phyloP scores from a whole-genome alignment of 2,113 vertebrate species.

The Notiomystis cincta region DNA sequence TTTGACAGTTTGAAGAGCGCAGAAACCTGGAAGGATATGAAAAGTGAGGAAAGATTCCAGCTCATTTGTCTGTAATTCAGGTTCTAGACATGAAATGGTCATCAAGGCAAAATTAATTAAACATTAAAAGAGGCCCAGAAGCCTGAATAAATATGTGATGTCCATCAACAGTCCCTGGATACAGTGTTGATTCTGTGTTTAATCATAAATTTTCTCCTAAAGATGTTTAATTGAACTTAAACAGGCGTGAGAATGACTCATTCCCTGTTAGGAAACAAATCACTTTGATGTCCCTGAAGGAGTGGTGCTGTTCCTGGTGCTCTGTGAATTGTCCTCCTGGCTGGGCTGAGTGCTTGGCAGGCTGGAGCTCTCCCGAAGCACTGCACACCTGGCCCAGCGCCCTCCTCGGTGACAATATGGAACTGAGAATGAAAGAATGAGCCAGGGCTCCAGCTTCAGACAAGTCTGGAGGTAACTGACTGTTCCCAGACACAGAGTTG shows the following conservation, averaged over 20 bases:
- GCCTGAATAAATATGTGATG: neutral
- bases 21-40: neutral
- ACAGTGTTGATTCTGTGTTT: neutral
- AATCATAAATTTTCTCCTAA: neutral
- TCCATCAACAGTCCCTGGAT: neutral
- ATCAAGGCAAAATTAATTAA: neutral
- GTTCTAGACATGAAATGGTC: neutral
- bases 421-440: neutral
- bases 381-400: neutral
- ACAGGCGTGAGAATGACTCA: neutral
- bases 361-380: neutral
- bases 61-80: neutral
- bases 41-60: neutral
- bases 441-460: neutral
- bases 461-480: neutral
- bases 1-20: neutral
- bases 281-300: neutral
- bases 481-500: neutral
- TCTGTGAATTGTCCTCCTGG: neutral
- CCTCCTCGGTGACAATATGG: neutral
- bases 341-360: neutral
- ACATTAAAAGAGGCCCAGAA: neutral
- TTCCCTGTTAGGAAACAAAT: neutral
- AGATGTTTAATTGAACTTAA: neutral
- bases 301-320: accelerated